phyloP scores from a whole-genome alignment of 2,888 invertebrate species.

The Torymus texanus region DNA sequence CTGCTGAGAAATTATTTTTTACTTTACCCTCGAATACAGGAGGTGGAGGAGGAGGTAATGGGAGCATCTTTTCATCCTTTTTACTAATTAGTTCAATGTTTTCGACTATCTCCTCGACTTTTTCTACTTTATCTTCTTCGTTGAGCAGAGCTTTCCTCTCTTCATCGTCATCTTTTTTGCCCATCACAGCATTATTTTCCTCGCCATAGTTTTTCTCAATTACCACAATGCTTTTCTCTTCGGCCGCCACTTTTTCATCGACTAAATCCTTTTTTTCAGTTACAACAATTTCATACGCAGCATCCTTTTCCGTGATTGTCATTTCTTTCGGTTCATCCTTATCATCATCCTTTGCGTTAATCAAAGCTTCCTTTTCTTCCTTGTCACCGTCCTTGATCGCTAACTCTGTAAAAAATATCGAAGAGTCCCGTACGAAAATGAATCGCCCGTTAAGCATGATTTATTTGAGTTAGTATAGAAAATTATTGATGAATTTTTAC shows the following conservation, averaged over 20 bases:
- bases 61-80: background rate
- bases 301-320: background rate
- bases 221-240: too few relatives aligned
- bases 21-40: background rate
- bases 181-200: background rate
- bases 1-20: background rate
- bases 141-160: too few relatives aligned
- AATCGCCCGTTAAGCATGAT: slow-evolving; percentile 16
- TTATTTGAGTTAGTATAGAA: slow-evolving; percentile 15
- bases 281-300: too few relatives aligned
- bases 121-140: too few relatives aligned
- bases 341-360: background rate
- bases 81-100: too few relatives aligned
- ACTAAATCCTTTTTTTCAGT: too few relatives aligned
- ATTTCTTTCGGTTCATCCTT: slow-evolving; percentile 2
- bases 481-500: slow-evolving; percentile 39
- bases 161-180: background rate
- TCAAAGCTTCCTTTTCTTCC: slow-evolving; percentile 9
- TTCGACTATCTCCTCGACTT: too few relatives aligned
- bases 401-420: slow-evolving; percentile 49
- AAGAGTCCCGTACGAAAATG: slow-evolving; percentile 41
- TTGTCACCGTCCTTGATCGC: slow-evolving; percentile 1
- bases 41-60: background rate
- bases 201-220: too few relatives aligned
- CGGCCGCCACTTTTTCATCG: too few relatives aligned